Evolutionary conservation across 2,888 invertebrate genomes (phyloP), one percentile per base, ranked within the genome.

Genomic region (Pilophorus perplexus): DNA sequence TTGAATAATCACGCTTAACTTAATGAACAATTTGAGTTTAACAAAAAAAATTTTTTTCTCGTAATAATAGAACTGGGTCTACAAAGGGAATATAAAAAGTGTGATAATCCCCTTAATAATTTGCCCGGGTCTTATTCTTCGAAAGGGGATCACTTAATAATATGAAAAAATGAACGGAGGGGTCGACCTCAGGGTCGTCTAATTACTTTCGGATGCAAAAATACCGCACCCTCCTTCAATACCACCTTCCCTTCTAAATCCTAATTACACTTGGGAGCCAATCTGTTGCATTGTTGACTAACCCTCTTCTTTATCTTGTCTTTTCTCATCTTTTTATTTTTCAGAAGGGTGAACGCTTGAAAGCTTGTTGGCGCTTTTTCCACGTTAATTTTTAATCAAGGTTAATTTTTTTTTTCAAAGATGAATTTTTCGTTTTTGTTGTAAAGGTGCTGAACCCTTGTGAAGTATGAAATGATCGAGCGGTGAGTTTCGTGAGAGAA

Each of bases 161-260:
- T 59, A 40, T 10, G 33, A 59, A 59, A 59, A 59, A 42, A 42
- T 27, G 27, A 52, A 52, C 14, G 18, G 52, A 28, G 28, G 25
- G 22, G 40, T 42, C n/a, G 59, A 33, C 22, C 42, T 59, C 42
- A 59, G 22, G 59, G 59, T 59, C 42, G 42, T 42, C 59, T 59
- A 59, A 59, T 59, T 59, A 59, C 59, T 59, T 59, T 59, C 59
- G n/a, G 59, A 59, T 59, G 59, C 59, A 59, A 59, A 59, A 37
- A 55, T 46, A 23, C 46, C 46, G 25, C n/a, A n/a, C n/a, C n/a
- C n/a, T n/a, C n/a, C n/a, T n/a, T n/a, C n/a, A n/a, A n/a, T n/a
- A n/a, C n/a, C 12, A 33, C 33, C 48, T 25, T 23, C 44, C 59
- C 42, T 42, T 27, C 42, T 59, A 59, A 59, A 42, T 25, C 42